These are phyloP conservation scores for Lithobius niger DNA, from an alignment of 1,140 invertebrate species.

Conservation along the genomic window DNA sequence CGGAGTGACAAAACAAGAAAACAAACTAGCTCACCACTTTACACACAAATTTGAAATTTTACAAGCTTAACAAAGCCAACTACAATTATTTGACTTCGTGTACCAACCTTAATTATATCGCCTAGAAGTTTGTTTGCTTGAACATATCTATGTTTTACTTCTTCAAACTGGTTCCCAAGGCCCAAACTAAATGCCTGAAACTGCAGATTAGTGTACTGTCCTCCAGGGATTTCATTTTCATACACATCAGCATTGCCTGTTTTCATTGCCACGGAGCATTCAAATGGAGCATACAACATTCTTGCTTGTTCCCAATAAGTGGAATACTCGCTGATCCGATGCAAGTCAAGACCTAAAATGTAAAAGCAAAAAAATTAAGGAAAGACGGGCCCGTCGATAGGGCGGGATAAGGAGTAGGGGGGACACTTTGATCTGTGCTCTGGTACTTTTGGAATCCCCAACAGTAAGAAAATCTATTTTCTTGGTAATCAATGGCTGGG, in stretches of 20 bases:
- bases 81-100: too few relatives aligned
- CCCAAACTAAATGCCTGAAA: conserved; percentile 97
- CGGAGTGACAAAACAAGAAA: too few relatives aligned
- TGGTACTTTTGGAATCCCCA: too few relatives aligned
- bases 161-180: conserved; percentile 94
- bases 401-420: too few relatives aligned
- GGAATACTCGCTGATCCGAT: conserved; percentile 82
- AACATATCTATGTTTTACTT: conserved; percentile 90
- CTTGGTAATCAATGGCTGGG: too few relatives aligned
- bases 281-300: conserved; percentile 94
- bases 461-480: too few relatives aligned
- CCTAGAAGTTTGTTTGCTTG: conserved; percentile 92
- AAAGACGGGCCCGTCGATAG: too few relatives aligned
- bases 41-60: too few relatives aligned
- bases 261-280: conserved; percentile 96
- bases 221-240: conserved; percentile 66
- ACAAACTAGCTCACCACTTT: too few relatives aligned
- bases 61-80: too few relatives aligned
- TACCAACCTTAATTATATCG: conserved; percentile 91
- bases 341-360: conserved; percentile 53
- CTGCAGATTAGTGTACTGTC: conserved; percentile 98
- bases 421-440: too few relatives aligned
- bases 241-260: conserved; percentile 97
- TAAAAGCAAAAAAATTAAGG: not conserved
- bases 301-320: conserved; percentile 98